Conservation (phyloP, 2,113 vertebrate genomes). For the Archocentrus centrarchus region DNA sequence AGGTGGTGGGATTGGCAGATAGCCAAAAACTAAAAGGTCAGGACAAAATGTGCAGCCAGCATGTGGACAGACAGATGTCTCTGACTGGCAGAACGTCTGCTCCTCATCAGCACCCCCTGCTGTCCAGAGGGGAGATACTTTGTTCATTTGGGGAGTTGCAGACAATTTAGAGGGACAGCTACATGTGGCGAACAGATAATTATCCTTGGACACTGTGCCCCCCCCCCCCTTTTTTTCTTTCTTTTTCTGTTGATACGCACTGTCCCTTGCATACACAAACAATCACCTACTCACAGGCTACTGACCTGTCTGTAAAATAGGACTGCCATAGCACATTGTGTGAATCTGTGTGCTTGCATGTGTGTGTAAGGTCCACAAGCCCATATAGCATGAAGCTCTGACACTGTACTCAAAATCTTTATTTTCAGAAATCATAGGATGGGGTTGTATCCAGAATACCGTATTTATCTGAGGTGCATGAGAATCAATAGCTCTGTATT, state of each 20-base stretch:
- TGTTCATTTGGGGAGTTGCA: not conserved
- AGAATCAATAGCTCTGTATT: slow-evolving; percentile 42
- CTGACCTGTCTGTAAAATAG: slow-evolving; percentile 37
- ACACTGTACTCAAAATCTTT: slow-evolving; percentile 12
- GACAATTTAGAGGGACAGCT: slow-evolving; percentile 15
- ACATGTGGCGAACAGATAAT: slow-evolving; percentile 16
- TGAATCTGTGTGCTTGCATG: not conserved
- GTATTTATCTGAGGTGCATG: slow-evolving; percentile 9
- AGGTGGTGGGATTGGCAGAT: slow-evolving; percentile 11
- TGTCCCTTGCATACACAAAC: slow-evolving; percentile 34
- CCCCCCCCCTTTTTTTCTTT: slow-evolving; percentile 2
- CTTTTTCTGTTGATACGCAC: slow-evolving; percentile 8
- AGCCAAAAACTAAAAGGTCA: slow-evolving; percentile 54
- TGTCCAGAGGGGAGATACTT: not conserved
- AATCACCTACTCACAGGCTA: slow-evolving; percentile 37
- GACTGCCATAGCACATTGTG: not conserved
- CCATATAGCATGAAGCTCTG: not conserved
- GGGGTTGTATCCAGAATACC: not conserved
- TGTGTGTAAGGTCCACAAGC: not conserved
- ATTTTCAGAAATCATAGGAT: slow-evolving; percentile 16
- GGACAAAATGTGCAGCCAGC: slow-evolving; percentile 63
- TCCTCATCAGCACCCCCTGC: slow-evolving; percentile 45
- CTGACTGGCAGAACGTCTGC: not conserved
- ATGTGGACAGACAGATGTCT: slow-evolving; percentile 47
- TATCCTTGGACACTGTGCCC: slow-evolving; percentile 19